Evolutionary conservation across 2,888 invertebrate species (phyloP), one percentile per base, ranked within the genome.

Genomic region (Pachymerium ferrugineum): DNA sequence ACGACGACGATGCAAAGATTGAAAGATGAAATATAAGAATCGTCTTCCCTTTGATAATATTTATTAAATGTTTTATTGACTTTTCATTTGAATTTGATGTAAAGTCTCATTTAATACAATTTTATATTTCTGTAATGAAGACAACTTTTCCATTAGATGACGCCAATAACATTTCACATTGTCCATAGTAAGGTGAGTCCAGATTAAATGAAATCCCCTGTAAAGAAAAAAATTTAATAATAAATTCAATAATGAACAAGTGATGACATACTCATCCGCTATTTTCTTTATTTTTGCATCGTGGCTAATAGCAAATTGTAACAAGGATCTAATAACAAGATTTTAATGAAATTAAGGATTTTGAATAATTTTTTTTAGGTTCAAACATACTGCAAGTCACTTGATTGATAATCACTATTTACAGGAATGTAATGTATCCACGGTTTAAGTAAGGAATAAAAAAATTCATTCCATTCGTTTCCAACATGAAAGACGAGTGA

Each of bases 401-500:
- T 84, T 82, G 89, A 86, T 25, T 84, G 87, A 14, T 89, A 86
- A 78, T 87, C 84, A 29, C 88, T 88, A 76, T 86, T 86, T 0
- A 98, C 87, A 0, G 97, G 97, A 77, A 98, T 87, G 82, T 94
- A 98, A 83, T 98, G 97, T 47, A 95, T 88, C 97, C 97, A 97
- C 0, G 97, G 96, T 81, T 91, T 91, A 79, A 98, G 83, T 10
- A 90, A 88, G 2, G 89, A 87, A 81, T 98, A 98, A 83, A 94
- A 98, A 83, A 97, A 98, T 84, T 98, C 97, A 42, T 88, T 84
- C 97, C 97, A 97, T 77, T 95, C 92, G 78, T 92, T 86, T 0
- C 96, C 97, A 1, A 97, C 94, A 82, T 97, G 97, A 80, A 97
- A 93, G 0, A 98, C 93, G 42, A 97, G 83, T 0, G 96, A 96